A percentile compares a stretch with the other conserved stretches of the same genome.
These are phyloP conservation scores for Notarius lentiginosus DNA, from an alignment of 2,113 vertebrate genomes.

Conservation along the genomic window DNA sequence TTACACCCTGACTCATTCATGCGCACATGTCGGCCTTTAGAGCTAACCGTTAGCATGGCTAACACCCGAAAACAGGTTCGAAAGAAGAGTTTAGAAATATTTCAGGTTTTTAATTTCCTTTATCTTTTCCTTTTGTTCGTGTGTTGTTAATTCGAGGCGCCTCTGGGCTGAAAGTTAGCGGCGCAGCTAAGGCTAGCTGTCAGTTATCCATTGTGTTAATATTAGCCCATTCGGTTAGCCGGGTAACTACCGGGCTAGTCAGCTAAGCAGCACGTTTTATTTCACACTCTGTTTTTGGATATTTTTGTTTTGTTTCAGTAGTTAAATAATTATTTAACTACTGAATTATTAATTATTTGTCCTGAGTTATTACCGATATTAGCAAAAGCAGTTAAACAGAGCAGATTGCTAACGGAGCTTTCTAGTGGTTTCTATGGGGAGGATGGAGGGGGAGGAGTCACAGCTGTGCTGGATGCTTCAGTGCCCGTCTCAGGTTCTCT, in stretches of 20 bases:
- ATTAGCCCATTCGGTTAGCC: not conserved
- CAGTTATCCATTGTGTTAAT: slow-evolving; percentile 22
- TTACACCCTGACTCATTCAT: slow-evolving; percentile 15
- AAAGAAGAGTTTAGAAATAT: not conserved
- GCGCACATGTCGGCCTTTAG: slow-evolving; percentile 31
- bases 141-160: not conserved
- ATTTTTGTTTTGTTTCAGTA: not conserved
- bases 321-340: not conserved
- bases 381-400: not conserved
- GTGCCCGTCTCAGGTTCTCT: not conserved
- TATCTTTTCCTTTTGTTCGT: not conserved
- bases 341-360: not conserved
- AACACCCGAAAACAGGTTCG: no score
- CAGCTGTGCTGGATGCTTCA: not conserved
- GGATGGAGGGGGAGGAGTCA: slow-evolving; percentile 32
- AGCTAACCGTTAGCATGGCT: not conserved
- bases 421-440: slow-evolving; percentile 67
- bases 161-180: not conserved
- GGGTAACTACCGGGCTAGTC: not conserved
- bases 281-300: not conserved
- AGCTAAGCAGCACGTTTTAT: not conserved
- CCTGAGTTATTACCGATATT: not conserved
- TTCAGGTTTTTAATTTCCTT: not conserved
- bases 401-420: slow-evolving; percentile 38
- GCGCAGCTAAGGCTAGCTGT: slow-evolving; percentile 1